phyloP scores from a whole-genome alignment of 2,888 invertebrate genomes.

The Aleiodes testaceus region DNA sequence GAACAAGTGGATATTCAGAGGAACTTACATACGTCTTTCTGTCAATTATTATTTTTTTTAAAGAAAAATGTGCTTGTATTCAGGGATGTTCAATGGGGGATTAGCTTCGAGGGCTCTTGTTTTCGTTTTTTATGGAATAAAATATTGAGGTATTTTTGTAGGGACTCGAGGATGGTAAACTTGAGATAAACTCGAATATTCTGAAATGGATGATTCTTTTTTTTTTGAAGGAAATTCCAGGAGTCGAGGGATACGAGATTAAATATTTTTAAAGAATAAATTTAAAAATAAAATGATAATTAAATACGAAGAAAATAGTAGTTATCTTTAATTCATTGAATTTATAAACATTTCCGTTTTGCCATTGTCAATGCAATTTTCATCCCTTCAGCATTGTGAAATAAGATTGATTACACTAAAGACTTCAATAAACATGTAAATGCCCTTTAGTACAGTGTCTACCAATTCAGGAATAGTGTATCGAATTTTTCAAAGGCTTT shows the following conservation, averaged over 20 bases:
- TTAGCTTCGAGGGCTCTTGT: too few relatives aligned
- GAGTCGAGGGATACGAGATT: too few relatives aligned
- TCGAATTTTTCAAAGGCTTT: conserved; percentile 24
- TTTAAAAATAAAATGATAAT: too few relatives aligned
- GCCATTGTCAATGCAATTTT: conserved; percentile 2
- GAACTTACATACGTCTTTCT: conserved; percentile 17
- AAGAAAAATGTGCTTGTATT: neutral
- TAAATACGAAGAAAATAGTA: too few relatives aligned
- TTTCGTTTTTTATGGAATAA: too few relatives aligned
- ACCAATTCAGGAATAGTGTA: neutral
- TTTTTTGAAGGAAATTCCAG: too few relatives aligned
- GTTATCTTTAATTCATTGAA: conserved; percentile 1
- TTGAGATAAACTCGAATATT: too few relatives aligned
- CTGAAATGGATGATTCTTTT: too few relatives aligned
- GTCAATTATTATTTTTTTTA: conserved; percentile 2
- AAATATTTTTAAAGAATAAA: too few relatives aligned
- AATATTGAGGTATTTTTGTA: too few relatives aligned
- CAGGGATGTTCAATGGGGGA: neutral
- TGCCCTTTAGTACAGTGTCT: conserved; percentile 26
- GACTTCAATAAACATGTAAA: conserved; percentile 32
- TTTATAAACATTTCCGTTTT: conserved; percentile 5
- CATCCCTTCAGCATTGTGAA: conserved; percentile 8
- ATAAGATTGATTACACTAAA: conserved; percentile 31
- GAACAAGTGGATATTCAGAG: conserved; percentile 7
- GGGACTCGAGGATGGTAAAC: too few relatives aligned